phyloP scores from a whole-genome alignment of 2,113 vertebrate species.

The Nyctereutes procyonoides region DNA sequence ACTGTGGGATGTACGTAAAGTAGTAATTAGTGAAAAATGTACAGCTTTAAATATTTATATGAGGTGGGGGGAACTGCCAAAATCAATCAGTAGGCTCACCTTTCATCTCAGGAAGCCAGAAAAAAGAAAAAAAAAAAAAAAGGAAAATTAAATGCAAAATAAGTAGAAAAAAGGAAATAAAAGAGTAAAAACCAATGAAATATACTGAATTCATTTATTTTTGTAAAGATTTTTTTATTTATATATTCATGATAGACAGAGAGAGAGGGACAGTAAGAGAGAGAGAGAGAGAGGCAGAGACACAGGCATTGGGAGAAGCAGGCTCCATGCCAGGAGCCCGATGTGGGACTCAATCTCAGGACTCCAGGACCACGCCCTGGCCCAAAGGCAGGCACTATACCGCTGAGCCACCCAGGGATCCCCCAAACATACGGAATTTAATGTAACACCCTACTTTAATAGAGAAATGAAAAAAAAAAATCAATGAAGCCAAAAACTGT shows the following conservation, averaged over 20 bases:
- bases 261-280: too few species aligned
- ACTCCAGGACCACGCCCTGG: too few species aligned
- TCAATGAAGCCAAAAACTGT: background rate
- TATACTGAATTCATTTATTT: background rate
- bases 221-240: too few species aligned
- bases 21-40: background rate
- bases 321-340: too few species aligned
- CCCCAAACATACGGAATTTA: background rate
- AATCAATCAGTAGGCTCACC: background rate
- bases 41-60: constrained; percentile 26
- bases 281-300: too few species aligned
- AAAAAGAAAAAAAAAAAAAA: background rate
- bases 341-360: too few species aligned
- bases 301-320: too few species aligned
- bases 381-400: too few species aligned
- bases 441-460: background rate
- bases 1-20: background rate
- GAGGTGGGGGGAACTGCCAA: background rate
- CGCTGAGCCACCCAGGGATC: too few species aligned
- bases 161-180: background rate
- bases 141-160: background rate
- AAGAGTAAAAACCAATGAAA: background rate
- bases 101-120: background rate
- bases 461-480: background rate
- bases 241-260: too few species aligned